These are phyloP conservation scores for Aphaenogaster rudis DNA, from an alignment of 1,140 invertebrate genomes.

Conservation along the genomic window DNA sequence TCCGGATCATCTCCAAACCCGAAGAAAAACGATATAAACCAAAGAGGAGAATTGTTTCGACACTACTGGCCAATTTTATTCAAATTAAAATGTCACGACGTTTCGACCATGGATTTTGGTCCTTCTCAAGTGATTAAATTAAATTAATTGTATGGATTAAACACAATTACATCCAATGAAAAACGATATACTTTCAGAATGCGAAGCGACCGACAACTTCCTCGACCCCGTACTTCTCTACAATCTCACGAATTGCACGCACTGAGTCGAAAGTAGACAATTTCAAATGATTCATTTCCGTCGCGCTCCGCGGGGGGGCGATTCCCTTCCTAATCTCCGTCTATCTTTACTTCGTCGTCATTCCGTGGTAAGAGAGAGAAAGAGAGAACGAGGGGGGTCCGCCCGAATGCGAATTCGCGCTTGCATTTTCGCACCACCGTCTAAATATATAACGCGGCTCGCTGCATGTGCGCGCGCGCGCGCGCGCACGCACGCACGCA, in stretches of 20 bases:
- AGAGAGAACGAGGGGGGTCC: background rate
- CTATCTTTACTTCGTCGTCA: background rate
- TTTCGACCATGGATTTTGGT: too few relatives aligned
- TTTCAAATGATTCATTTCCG: conserved; percentile 86
- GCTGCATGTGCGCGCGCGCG: background rate
- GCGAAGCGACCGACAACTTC: background rate
- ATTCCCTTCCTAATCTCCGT: conserved; percentile 24
- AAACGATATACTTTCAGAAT: background rate
- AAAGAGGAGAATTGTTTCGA: too few relatives aligned
- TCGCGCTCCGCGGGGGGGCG: conserved; percentile 53
- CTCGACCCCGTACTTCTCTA: background rate
- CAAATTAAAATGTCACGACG: too few relatives aligned
- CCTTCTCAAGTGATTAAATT: too few relatives aligned
- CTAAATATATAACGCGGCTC: conserved; percentile 59
- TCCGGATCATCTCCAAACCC: background rate
- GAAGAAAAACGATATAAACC: background rate
- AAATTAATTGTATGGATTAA: too few relatives aligned
- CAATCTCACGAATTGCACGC: conserved; percentile 50
- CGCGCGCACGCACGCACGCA: conserved; percentile 36
- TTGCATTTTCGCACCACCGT: conserved; percentile 27
- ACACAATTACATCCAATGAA: too few relatives aligned
- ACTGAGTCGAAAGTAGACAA: conserved; percentile 82
- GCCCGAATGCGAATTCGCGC: background rate
- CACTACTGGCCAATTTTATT: too few relatives aligned
- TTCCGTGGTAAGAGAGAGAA: background rate